Base-by-base conservation (phyloP, 2,113 vertebrate species). In the Pica pica region DNA sequence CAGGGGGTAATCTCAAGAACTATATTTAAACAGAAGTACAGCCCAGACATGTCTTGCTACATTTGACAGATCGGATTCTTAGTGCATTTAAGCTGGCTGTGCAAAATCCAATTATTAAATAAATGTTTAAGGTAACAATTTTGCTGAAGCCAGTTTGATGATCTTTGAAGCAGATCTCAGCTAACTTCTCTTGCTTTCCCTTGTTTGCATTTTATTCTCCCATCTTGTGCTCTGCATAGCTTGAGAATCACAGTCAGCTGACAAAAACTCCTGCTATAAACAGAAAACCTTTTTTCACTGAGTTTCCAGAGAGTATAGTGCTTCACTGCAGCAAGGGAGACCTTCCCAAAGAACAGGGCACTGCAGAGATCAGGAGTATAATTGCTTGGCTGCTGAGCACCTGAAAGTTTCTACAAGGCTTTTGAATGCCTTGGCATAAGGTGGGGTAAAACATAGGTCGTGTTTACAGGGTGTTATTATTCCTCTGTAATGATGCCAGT, bases 381-480 rank as follows among this genome's bases (percentile, higher is more conserved):
- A 93, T 83, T 83, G 63, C 79, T 86, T 86, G 90, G 86, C 88
- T 90, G 90, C 92, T 86, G 71, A 95, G 83, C 59, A 92, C 71
- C 85, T 90, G 55, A 63, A 74, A 50, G 63, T 83, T 90, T 80
- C 85, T 88, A 35, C 42, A 60, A 89, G 68, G 83, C 70, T 83
- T 95, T 50, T 59, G 73, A 91, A 93, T 78, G 47, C 86, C 65
- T 89, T 83, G 80, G 71, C 83, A 87, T 68, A 92, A 96, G 86
- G 89, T 83, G 71, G 64, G 52, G 47, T 92, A 89, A 96, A 92
- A 89, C 77, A 15, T 8, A 86, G 86, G 73, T 83, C 73, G 27
- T 92, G 73, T 89, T 93, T 94, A 92, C 83, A 81, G 89, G 76
- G 47, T 88, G 80, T 87, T 87, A 60, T 68, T 93, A 75, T 78